Conservation (phyloP, 2,113 vertebrate genomes). For the Aspidoscelis tigris region DNA sequence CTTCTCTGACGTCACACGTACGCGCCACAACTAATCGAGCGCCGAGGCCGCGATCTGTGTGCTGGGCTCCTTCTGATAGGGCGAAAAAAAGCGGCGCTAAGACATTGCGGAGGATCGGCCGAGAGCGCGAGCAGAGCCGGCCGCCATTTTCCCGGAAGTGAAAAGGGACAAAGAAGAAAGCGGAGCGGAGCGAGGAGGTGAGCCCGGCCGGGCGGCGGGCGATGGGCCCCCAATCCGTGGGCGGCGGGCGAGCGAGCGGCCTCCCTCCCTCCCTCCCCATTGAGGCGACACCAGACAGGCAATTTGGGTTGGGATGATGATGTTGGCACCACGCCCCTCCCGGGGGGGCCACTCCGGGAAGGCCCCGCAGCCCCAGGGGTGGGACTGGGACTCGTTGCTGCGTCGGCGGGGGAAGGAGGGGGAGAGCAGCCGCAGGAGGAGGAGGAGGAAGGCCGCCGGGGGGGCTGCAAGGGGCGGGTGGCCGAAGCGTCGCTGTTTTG, state of each 20-base stretch:
- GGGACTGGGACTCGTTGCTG: too few species aligned
- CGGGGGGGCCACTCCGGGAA: background rate
- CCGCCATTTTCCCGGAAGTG: constrained; percentile 22
- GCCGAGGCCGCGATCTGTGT: background rate
- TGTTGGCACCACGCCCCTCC: too few species aligned
- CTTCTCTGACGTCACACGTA: background rate
- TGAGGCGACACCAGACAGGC: background rate
- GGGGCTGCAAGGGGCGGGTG: too few species aligned
- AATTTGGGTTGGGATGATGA: too few species aligned
- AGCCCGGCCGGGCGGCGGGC: background rate
- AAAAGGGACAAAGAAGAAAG: background rate
- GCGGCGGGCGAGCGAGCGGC: too few species aligned
- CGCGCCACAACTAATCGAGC: background rate
- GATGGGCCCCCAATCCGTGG: background rate
- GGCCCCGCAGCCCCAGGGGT: too few species aligned
- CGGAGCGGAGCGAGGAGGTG: background rate
- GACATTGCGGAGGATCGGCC: background rate
- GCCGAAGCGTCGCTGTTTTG: too few species aligned
- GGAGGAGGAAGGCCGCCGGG: too few species aligned
- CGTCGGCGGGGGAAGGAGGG: too few species aligned
- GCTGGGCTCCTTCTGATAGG: background rate
- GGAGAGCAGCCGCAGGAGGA: too few species aligned
- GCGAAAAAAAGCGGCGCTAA: background rate
- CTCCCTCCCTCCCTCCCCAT: background rate
- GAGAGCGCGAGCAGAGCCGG: background rate